Conservation (phyloP, 2,888 invertebrate species). For the Pycnomerus fuliginosus region DNA sequence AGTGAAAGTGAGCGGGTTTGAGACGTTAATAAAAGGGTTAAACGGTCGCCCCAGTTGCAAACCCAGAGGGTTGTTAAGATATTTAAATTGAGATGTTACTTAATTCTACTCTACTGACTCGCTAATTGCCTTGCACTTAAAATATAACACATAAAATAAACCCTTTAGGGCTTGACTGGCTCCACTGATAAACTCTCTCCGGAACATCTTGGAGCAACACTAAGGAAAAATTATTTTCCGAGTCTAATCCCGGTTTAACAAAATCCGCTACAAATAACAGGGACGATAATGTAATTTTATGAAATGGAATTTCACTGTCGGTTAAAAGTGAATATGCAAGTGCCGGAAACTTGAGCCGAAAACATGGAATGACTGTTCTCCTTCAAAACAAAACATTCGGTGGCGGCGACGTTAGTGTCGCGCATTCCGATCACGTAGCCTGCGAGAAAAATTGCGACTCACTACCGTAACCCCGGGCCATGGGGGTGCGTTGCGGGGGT, state of each 20-base stretch:
- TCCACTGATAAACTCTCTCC: too few species aligned
- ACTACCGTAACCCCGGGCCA: constrained; percentile 47
- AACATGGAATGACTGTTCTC: constrained; percentile 27
- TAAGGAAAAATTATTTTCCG: too few species aligned
- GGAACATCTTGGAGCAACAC: too few species aligned
- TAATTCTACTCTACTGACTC: constrained; percentile 53
- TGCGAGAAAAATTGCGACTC: constrained; percentile 55
- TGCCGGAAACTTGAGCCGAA: too few species aligned
- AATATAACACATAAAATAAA: constrained; percentile 50
- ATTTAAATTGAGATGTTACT: constrained; percentile 54
- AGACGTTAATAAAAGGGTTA: constrained; percentile 29
- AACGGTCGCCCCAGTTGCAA: constrained; percentile 9
- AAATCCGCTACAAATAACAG: too few species aligned
- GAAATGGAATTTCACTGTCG: too few species aligned
- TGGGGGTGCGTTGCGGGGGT: constrained; percentile 28
- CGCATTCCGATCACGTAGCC: constrained; percentile 53
- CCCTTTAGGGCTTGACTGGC: constrained; percentile 39
- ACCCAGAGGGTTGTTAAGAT: constrained; percentile 44
- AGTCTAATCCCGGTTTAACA: too few species aligned
- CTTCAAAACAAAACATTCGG: constrained; percentile 49
- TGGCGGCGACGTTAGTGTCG: constrained; percentile 25
- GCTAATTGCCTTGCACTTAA: constrained; percentile 51
- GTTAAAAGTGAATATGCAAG: too few species aligned
- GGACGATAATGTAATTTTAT: too few species aligned
- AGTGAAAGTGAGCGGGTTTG: constrained; percentile 31